A percentile compares a stretch with the other conserved stretches of the same genome.
Conservation (phyloP, 2,797 vertebrate species). For the Halcyon badia region DNA sequence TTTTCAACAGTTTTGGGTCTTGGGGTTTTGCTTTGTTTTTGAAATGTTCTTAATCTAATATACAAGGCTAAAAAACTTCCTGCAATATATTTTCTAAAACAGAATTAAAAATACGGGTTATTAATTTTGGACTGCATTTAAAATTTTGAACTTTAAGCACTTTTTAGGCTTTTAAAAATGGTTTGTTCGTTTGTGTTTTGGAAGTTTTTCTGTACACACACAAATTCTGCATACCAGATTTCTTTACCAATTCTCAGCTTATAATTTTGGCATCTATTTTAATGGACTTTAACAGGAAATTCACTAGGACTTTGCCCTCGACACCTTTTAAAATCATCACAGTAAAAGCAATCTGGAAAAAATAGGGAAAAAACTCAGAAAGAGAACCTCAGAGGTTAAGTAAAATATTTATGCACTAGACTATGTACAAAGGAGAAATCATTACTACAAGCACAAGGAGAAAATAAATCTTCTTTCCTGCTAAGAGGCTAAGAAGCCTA, state of each 20-base stretch:
- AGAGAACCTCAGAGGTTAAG: not conserved
- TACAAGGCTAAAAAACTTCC: not conserved
- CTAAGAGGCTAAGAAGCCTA: not conserved
- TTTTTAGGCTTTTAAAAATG: fast-evolving
- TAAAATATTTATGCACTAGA: not conserved
- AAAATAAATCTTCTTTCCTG: conserved; percentile 31
- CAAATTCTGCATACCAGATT: not conserved
- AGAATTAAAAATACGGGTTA: not conserved
- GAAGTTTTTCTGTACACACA: not conserved
- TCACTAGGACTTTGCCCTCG: not conserved
- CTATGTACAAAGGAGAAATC: not conserved
- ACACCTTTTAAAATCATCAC: not conserved
- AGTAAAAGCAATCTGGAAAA: not conserved
- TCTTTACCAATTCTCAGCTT: not conserved
- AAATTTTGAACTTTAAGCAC: not conserved
- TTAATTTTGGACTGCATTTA: not conserved
- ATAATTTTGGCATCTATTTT: not conserved
- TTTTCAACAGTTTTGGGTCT: not conserved
- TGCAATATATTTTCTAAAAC: not conserved
- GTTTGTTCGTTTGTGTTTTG: not conserved
- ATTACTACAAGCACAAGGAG: not conserved
- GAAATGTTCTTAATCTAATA: not conserved
- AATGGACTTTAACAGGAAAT: not conserved
- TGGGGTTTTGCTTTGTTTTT: not conserved
- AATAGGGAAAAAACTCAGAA: not conserved